Evolutionary conservation across 2,888 invertebrate genomes (phyloP).

Genomic region (Blera fallax): DNA sequence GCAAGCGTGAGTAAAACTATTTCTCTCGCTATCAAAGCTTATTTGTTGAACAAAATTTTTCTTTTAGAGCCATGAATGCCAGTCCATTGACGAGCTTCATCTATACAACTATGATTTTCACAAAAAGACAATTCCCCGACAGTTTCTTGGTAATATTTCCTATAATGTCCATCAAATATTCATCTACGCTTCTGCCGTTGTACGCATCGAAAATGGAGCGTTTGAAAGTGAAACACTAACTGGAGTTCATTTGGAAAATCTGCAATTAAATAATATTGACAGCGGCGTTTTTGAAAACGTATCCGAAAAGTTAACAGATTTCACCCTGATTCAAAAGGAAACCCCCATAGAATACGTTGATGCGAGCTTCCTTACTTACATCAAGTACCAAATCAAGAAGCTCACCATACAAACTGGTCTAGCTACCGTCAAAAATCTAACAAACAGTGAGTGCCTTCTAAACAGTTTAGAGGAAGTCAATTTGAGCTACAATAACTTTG

Average conservation of each 20-base stretch:
- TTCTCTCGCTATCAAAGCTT: not conserved
- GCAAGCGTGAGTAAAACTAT: constrained; percentile 6
- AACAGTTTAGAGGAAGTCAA: constrained; percentile 75
- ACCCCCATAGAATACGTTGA: constrained; percentile 58
- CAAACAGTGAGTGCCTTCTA: constrained; percentile 73
- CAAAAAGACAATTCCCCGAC: constrained; percentile 71
- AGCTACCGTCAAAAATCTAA: constrained; percentile 74
- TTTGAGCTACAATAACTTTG: constrained; percentile 77
- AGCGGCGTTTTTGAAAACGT: constrained; percentile 74
- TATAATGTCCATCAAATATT: constrained; percentile 73
- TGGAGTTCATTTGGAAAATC: constrained; percentile 74
- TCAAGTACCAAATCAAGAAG: constrained; percentile 75
- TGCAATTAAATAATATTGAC: constrained; percentile 70
- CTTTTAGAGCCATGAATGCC: constrained; percentile 67
- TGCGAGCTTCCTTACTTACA: constrained; percentile 74
- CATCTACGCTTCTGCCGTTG: constrained; percentile 74
- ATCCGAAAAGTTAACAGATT: constrained; percentile 47
- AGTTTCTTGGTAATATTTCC: constrained; percentile 74
- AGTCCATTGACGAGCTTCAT: constrained; percentile 74
- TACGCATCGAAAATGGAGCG: constrained; percentile 74
- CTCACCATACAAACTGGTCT: constrained; percentile 75
- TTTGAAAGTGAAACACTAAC: constrained; percentile 75
- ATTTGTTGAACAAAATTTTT: not conserved
- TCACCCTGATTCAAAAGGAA: constrained; percentile 75
- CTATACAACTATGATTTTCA: constrained; percentile 76